phyloP scores from a whole-genome alignment of 30 jellyfish, hydroid and myxozoan species.

The Hydractinia echinata region DNA sequence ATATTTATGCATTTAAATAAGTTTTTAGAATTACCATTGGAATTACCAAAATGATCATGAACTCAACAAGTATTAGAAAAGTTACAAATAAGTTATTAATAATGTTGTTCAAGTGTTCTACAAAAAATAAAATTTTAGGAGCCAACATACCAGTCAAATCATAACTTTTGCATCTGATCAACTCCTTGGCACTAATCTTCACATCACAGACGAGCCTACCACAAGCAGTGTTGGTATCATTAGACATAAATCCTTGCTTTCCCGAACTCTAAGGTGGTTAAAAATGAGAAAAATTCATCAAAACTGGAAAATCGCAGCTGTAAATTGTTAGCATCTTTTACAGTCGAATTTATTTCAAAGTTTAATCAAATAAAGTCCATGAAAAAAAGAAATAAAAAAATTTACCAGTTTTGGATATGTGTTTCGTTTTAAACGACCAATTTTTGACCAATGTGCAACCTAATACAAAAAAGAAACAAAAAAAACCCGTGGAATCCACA shows the following conservation, averaged over 20 bases:
- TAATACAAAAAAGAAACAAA: not conserved
- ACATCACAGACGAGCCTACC: slow-evolving; percentile 89
- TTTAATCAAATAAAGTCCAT: not conserved
- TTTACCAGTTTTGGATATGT: slow-evolving; percentile 63
- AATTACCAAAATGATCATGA: no score
- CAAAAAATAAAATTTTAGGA: no score
- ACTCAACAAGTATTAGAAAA: no score
- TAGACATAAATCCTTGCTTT: slow-evolving; percentile 5
- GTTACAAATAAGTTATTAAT: no score
- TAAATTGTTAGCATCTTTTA: not conserved
- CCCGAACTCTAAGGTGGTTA: not conserved
- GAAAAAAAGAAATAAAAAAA: slow-evolving; percentile 1
- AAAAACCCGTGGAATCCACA: not conserved
- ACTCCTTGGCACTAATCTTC: slow-evolving; percentile 86
- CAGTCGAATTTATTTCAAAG: not conserved
- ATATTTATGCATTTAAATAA: not conserved
- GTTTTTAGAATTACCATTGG: no score
- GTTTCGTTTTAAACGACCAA: slow-evolving; percentile 84
- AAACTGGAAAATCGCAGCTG: not conserved
- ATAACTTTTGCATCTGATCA: slow-evolving; percentile 87
- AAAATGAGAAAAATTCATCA: not conserved
- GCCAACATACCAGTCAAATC: slow-evolving; percentile 71
- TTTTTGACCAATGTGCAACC: slow-evolving; percentile 98
- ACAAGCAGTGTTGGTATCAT: slow-evolving; percentile 68
- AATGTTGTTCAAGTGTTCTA: no score